Evolutionary conservation across 2,888 invertebrate species (phyloP).

Genomic region (Tenthredo amoena): DNA sequence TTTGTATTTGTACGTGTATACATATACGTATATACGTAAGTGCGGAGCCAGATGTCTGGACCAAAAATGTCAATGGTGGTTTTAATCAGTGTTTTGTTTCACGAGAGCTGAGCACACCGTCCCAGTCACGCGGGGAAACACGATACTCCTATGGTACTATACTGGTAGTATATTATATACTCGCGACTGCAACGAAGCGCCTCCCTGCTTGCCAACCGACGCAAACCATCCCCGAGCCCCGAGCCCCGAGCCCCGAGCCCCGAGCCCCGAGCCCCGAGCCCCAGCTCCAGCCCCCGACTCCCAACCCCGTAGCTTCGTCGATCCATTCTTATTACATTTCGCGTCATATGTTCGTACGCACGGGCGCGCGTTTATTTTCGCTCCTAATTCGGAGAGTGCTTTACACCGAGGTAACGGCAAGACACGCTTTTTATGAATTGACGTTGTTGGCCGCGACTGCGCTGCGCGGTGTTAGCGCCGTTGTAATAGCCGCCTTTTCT

Average conservation of each 20-base stretch:
- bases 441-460: background rate
- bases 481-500: background rate
- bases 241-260: too few relatives aligned
- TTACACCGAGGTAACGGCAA: background rate
- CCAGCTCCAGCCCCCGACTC: background rate
- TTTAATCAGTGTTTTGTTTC: slow-evolving; percentile 62
- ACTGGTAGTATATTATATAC: slow-evolving; percentile 21
- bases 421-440: slow-evolving; percentile 32
- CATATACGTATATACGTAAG: background rate
- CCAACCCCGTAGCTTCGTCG: background rate
- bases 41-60: slow-evolving; percentile 57
- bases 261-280: too few relatives aligned
- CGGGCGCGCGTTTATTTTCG: slow-evolving; percentile 46
- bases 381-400: slow-evolving; percentile 44
- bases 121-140: slow-evolving; percentile 31
- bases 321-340: slow-evolving; percentile 51
- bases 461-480: background rate
- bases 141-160: slow-evolving; percentile 29
- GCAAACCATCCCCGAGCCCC: background rate
- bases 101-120: slow-evolving; percentile 43
- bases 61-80: slow-evolving; percentile 60
- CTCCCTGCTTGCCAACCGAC: background rate
- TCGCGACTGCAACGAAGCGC: slow-evolving; percentile 2
- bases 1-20: background rate
- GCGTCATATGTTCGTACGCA: slow-evolving; percentile 47